These are phyloP conservation scores for Lobophora halterata DNA, from an alignment of 2,888 invertebrate species.

Conservation along the genomic window DNA sequence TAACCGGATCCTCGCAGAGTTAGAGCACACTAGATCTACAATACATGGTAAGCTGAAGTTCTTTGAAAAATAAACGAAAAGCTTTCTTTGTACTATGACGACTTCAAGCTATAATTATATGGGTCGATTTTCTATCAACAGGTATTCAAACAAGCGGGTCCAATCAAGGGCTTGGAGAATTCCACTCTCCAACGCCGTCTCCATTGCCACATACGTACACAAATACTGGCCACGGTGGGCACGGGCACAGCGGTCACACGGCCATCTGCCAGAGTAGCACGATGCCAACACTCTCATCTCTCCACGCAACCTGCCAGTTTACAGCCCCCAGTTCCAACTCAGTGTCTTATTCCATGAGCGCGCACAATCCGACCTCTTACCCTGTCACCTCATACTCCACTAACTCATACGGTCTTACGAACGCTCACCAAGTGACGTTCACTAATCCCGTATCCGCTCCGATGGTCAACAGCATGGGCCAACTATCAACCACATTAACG, in stretches of 20 bases:
- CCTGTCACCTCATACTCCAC: slow-evolving; percentile 74
- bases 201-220: slow-evolving; percentile 80
- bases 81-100: too few species aligned
- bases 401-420: slow-evolving; percentile 67
- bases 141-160: slow-evolving; percentile 85
- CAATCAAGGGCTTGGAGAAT: slow-evolving; percentile 85
- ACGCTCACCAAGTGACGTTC: slow-evolving; percentile 77
- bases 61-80: too few species aligned
- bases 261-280: slow-evolving; percentile 83
- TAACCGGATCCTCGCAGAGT: slow-evolving; percentile 92
- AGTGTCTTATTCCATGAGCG: slow-evolving; percentile 73
- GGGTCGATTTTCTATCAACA: slow-evolving; percentile 34
- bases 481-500: slow-evolving; percentile 72
- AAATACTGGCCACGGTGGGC: slow-evolving; percentile 44
- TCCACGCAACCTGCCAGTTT: slow-evolving; percentile 68
- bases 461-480: slow-evolving; percentile 73
- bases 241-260: slow-evolving; percentile 51
- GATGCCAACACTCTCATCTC: slow-evolving; percentile 82
- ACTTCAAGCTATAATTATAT: slow-evolving; percentile 1
- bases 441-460: slow-evolving; percentile 75
- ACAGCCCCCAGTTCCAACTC: slow-evolving; percentile 74
- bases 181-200: slow-evolving; percentile 82
- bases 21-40: slow-evolving; percentile 90
- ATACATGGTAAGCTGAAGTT: slow-evolving; percentile 75
- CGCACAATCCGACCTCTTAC: slow-evolving; percentile 76